A percentile compares a stretch with the other conserved stretches of the same genome.
Evolutionary conservation across 2,797 vertebrate species (phyloP).

Genomic region (Mormyrus proboscirostris): DNA sequence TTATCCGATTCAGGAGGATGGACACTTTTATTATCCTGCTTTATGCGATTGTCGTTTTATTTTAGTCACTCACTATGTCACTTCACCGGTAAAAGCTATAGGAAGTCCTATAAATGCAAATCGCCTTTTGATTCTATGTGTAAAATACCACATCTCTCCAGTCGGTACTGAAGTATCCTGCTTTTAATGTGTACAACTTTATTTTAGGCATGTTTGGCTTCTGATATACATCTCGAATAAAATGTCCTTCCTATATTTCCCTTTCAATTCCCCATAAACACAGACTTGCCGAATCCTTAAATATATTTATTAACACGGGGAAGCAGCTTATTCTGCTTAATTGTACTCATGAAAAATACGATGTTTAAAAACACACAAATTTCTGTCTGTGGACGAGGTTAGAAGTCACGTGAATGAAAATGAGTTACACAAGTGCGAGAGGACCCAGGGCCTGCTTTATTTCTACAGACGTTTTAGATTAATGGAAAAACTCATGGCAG

Average conservation of each 20-base stretch:
- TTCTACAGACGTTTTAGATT: neutral
- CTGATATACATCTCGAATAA: neutral
- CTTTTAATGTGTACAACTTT: neutral
- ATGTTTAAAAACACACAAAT: neutral
- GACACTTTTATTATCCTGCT: neutral
- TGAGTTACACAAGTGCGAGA: neutral
- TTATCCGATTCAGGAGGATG: neutral
- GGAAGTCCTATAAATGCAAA: neutral
- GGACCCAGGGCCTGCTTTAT: neutral
- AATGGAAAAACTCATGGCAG: neutral
- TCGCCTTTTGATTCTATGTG: neutral
- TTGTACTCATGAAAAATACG: neutral
- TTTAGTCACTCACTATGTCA: neutral
- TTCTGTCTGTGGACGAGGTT: neutral
- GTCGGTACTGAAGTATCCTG: neutral
- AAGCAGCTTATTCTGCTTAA: neutral
- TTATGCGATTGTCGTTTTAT: constrained; percentile 21
- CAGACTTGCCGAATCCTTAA: neutral
- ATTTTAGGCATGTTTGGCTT: neutral
- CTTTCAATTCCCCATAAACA: neutral
- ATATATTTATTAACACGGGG: neutral
- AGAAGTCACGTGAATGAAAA: neutral
- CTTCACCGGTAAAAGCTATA: neutral
- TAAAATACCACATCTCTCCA: neutral
- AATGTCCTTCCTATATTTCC: neutral